These are phyloP conservation scores for Onthophagus sagittarius DNA, from an alignment of 2,888 invertebrate species.

Conservation along the genomic window DNA sequence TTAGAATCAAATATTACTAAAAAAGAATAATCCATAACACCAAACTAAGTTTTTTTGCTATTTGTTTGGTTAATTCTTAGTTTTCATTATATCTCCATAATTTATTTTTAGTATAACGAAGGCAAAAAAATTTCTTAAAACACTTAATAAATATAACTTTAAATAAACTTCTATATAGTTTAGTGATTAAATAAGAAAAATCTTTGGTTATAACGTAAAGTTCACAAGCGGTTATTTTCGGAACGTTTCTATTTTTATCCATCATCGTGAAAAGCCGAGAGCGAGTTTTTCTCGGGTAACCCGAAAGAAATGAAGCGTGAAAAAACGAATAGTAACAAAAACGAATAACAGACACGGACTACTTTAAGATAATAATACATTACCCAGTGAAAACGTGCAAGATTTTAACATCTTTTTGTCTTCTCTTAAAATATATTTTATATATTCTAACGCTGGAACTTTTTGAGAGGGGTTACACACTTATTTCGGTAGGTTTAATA, in stretches of 20 bases:
- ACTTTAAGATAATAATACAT: neutral
- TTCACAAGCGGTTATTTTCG: conserved; percentile 2
- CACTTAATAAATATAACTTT: no score
- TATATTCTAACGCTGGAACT: neutral
- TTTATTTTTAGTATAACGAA: no score
- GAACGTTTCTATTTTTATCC: conserved; percentile 2
- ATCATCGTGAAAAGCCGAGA: no score
- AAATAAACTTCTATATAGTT: no score
- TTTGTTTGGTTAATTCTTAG: neutral
- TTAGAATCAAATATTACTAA: no score
- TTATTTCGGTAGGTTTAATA: neutral
- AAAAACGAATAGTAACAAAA: neutral
- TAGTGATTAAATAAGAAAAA: no score
- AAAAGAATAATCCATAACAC: neutral
- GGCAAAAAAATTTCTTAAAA: no score
- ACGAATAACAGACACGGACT: neutral
- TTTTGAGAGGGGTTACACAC: neutral
- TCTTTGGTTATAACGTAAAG: neutral
- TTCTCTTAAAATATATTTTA: neutral
- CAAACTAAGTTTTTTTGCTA: no score
- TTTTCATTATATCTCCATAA: neutral
- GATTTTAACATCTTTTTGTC: neutral
- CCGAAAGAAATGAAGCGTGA: neutral
- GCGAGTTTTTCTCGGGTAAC: neutral
- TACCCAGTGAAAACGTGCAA: neutral